These are phyloP conservation scores for Craseonycteris thonglongyai DNA, from an alignment of 2,113 vertebrate genomes.

Conservation along the genomic window DNA sequence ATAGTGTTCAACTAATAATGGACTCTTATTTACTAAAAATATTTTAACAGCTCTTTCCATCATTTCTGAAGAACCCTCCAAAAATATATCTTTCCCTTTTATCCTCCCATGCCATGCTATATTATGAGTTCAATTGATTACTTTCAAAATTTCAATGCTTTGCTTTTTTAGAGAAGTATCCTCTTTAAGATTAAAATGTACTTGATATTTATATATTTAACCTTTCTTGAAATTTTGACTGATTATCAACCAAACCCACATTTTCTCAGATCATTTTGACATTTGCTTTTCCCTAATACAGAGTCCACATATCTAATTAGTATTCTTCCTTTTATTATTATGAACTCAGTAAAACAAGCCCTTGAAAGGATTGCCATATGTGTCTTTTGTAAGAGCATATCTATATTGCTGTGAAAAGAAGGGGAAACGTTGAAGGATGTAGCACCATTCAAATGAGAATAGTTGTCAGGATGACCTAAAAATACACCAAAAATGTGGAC, in stretches of 20 bases:
- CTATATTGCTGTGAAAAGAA: neutral
- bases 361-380: neutral
- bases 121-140: neutral
- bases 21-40: neutral
- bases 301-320: neutral
- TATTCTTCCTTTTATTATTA: neutral
- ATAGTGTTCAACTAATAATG: neutral
- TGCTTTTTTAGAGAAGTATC: neutral
- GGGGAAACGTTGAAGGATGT: neutral
- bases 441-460: neutral
- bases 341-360: neutral
- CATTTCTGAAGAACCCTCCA: neutral
- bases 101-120: neutral
- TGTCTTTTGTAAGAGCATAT: neutral
- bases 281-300: neutral
- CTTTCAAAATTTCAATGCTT: neutral
- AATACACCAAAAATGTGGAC: neutral
- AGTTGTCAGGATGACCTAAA: neutral
- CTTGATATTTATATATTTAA: neutral
- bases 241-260: neutral
- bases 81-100: neutral
- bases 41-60: neutral
- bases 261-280: neutral
- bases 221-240: neutral
- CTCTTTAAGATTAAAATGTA: neutral